Base-by-base conservation (phyloP, 2,113 vertebrate genomes). In the Epinephelus cyanopodus region DNA sequence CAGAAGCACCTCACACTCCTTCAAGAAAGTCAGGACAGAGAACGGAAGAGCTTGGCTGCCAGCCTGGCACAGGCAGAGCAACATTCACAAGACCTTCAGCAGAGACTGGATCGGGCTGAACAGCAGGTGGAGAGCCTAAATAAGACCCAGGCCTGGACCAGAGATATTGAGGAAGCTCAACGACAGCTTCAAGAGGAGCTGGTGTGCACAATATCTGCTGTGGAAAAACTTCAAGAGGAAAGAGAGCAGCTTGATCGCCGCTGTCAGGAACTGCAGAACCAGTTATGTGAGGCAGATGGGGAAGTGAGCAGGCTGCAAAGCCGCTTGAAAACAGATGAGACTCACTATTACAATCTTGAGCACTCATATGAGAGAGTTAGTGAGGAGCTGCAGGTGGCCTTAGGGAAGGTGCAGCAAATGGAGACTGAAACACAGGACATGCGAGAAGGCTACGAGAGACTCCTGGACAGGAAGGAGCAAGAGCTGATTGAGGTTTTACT, bases 21-120 rank as follows among this genome's bases (percentile, higher is more conserved):
- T 77, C 95, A 98, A 81, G 97, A 96, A 39, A 98, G 96, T 94
- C 97, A 97, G 0, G 97, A 97, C 74, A 94, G 95, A 81, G 98
- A 99, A 48, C 96, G 97, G 86, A 96, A 94, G 89, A 95, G 94
- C 54, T 86, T 98, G 37, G 77, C 95, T 56, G 92, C 90, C 45
- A 97, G 94, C 66, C 92, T 99, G 54, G 96, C 94, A 9, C 95
- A 97, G 81, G 94, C 95, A 0, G 97, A 98, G 79, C 95, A 95
- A 62, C 96, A 92, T 60, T 95, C 94, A 19, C 92, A 94, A 0
- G 95, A 97, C 64, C 95, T 97, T 0, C 97, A 97, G 90, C 95
- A 96, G 74, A 94, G 94, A 89, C 95, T 98, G 45, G 94, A 96
- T 64, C 93, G 83, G 6, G 95, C 94, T 0, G 96, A 96, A 60